phyloP scores from a whole-genome alignment of 2,888 invertebrate species.

The Catotricha subobsoleta region DNA sequence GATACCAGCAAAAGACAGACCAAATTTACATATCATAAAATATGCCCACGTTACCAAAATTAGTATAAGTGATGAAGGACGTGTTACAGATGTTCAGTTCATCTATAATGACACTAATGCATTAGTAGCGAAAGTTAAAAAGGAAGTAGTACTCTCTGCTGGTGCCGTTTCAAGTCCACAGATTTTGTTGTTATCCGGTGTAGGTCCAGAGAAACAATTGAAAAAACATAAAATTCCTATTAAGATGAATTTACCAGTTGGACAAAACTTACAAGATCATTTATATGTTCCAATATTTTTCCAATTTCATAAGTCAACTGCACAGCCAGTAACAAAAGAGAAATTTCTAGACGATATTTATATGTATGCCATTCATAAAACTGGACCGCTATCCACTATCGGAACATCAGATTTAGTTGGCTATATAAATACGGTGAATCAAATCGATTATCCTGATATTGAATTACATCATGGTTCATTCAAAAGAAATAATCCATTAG shows the following conservation, averaged over 20 bases:
- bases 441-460: conserved; percentile 37
- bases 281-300: neutral
- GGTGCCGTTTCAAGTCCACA: neutral
- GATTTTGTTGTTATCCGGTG: conserved; percentile 3
- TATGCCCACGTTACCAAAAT: conserved; percentile 11
- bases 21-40: conserved; percentile 8
- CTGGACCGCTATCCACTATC: neutral
- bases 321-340: neutral
- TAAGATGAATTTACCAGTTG: conserved; percentile 2
- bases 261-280: conserved; percentile 6
- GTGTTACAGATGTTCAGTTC: conserved; percentile 34
- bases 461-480: conserved; percentile 25
- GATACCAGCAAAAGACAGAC: neutral
- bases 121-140: neutral
- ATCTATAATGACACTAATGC: conserved; percentile 4
- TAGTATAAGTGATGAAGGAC: conserved; percentile 18
- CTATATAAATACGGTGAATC: conserved; percentile 35
- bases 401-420: conserved; percentile 16
- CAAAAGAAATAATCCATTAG: conserved; percentile 16
- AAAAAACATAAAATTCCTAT: neutral
- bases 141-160: conserved; percentile 3
- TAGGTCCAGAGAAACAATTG: conserved; percentile 1
- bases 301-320: neutral
- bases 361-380: neutral
- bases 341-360: neutral